Percentiles rank a stretch among this genome's conserved stretches.
Conservation (phyloP, 1,140 invertebrate genomes). For the Sitophilus oryzae region DNA sequence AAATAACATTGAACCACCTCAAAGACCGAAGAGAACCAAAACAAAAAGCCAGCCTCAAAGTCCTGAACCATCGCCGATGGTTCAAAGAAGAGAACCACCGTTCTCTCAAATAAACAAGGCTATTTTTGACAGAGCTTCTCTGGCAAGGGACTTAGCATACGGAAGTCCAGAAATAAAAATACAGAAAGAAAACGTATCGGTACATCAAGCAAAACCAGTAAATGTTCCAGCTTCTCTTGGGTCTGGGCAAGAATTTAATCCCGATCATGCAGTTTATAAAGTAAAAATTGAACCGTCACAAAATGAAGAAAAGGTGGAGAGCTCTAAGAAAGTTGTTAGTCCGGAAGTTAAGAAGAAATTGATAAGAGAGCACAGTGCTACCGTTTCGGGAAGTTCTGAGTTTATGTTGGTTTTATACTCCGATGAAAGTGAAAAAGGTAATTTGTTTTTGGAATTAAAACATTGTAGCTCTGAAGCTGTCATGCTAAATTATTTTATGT, state of each 20-base stretch:
- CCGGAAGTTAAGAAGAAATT: slow-evolving; percentile 20
- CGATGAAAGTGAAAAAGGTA: slow-evolving; percentile 51
- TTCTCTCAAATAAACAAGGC: slow-evolving; percentile 25
- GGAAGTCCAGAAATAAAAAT: slow-evolving; percentile 39
- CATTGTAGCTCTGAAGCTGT: not conserved
- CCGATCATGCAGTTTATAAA: slow-evolving; percentile 19
- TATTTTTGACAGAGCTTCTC: slow-evolving; percentile 38
- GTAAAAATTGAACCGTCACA: slow-evolving; percentile 23
- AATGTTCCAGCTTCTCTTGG: not conserved
- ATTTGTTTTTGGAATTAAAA: slow-evolving; percentile 23
- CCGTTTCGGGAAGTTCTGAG: slow-evolving; percentile 56
- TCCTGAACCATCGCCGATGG: slow-evolving; percentile 36
- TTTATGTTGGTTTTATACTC: slow-evolving; percentile 75
- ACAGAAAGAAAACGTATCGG: slow-evolving; percentile 23
- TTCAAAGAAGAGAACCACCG: slow-evolving; percentile 26
- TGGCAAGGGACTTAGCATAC: slow-evolving; percentile 39
- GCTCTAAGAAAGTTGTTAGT: slow-evolving; percentile 22
- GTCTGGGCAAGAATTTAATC: slow-evolving; percentile 12
- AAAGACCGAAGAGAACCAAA: slow-evolving; percentile 36
- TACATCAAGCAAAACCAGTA: not conserved
- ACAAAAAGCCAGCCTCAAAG: slow-evolving; percentile 38
- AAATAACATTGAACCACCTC: slow-evolving; percentile 17
- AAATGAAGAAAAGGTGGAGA: not conserved
- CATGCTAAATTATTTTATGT: not conserved
- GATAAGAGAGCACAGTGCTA: slow-evolving; percentile 28